Evolutionary conservation across 2,113 vertebrate genomes (phyloP), one percentile per base, ranked within the genome.

Genomic region (Pandion haliaetus): DNA sequence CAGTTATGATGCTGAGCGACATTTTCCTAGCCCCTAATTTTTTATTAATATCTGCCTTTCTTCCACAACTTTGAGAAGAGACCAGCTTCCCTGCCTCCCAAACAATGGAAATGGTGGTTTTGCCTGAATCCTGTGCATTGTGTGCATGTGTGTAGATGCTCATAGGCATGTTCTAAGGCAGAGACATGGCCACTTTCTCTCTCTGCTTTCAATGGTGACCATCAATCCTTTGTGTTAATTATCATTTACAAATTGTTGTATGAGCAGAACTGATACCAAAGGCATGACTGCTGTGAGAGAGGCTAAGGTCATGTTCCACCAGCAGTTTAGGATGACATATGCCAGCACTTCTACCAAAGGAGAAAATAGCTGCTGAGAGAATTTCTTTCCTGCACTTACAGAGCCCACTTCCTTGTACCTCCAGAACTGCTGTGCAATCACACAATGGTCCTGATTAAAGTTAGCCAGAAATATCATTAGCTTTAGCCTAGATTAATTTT

Each of bases 121-220:
- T 91, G 32, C 44, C n/a, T 40, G 20, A 40, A 65, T 71, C 36
- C 10, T 55, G 12, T 71, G 40, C 24, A 36, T 19, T 44, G n/a
- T 16, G 31, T 58, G 15, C 17, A 2, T 36, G 28, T 76, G 32
- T 0, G 0, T n/a, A 58, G 67, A 25, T 32, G 40, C 45, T 69
- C 10, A 34, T 16, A 76, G 7, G 10, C 34, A 54, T 38, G 12
- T 54, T 16, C 17, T 57, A 47, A 86, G 61, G 14, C 24, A 65
- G 11, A 44, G 19, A 29, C 16, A 36, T 0, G 1, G 7, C 14
- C 1, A 1, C 9, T 70, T 70, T 59, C 19, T 31, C 26, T 63
- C 9, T 69, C 42, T 65, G 47, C 36, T 63, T 93, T 83, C 31
- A 49, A 5, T 1, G 3, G 23, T 71, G 55, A 36, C 23, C 17